Percentiles rank a stretch among this genome's conserved stretches.
Evolutionary conservation across 2,113 vertebrate species (phyloP).

Genomic region (Silurus meridionalis): DNA sequence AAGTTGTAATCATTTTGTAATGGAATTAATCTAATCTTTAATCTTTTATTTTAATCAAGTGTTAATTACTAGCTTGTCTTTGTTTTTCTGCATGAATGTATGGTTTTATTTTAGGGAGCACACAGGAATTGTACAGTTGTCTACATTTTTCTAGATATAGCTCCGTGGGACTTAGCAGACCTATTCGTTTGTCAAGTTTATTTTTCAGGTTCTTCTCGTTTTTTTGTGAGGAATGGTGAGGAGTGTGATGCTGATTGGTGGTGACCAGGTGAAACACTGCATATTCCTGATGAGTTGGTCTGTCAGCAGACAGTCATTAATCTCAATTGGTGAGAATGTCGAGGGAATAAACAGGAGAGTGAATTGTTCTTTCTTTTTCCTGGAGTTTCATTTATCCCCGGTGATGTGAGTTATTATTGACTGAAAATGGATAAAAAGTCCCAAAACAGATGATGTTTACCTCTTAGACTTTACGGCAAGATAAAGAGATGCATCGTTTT

Average conservation of each 20-base stretch:
- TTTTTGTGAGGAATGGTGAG: not conserved
- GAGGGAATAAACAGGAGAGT: conserved; percentile 61
- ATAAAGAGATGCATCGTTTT: conserved; percentile 38
- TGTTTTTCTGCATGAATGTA: no score
- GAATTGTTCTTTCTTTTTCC: conserved; percentile 71
- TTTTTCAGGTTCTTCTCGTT: not conserved
- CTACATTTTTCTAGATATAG: no score
- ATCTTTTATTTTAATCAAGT: not conserved
- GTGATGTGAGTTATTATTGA: conserved; percentile 72
- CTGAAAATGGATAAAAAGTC: conserved; percentile 59
- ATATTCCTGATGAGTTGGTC: conserved; percentile 57
- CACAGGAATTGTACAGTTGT: not conserved
- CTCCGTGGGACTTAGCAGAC: not conserved
- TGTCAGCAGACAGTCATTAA: conserved; percentile 67
- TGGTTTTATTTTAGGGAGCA: no score
- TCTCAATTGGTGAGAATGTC: conserved; percentile 72
- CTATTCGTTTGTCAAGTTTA: conserved; percentile 6
- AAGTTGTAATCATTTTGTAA: not conserved
- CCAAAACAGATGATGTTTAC: conserved; percentile 76
- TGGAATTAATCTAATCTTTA: not conserved
- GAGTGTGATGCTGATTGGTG: conserved; percentile 28
- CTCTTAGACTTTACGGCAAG: conserved; percentile 54
- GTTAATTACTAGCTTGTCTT: no score
- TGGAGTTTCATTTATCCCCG: conserved; percentile 71
- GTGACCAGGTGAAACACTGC: conserved; percentile 35